These are phyloP conservation scores for Sarcophaga variegata DNA, from an alignment of 2,888 invertebrate species.

Conservation along the genomic window DNA sequence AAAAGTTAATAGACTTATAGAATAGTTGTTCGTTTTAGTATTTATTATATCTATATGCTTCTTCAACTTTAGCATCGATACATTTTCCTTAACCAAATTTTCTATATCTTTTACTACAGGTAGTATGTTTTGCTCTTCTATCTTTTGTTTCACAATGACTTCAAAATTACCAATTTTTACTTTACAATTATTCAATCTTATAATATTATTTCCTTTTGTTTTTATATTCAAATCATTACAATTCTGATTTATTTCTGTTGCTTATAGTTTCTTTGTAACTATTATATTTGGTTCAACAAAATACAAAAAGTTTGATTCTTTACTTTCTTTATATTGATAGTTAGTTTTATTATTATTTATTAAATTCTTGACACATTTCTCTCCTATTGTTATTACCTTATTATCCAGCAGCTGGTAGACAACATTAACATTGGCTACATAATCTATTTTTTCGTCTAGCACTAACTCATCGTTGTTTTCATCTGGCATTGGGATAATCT, in stretches of 20 bases:
- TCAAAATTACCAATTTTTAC: slow-evolving; percentile 29
- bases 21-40: too few relatives aligned
- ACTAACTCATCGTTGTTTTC: slow-evolving; percentile 28
- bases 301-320: neutral
- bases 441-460: slow-evolving; percentile 2
- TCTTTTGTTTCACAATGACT: slow-evolving; percentile 4
- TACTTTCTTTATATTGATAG: neutral
- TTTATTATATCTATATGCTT: too few relatives aligned
- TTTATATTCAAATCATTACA: slow-evolving; percentile 21
- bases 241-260: slow-evolving; percentile 26
- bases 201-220: slow-evolving; percentile 5
- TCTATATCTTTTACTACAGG: too few relatives aligned
- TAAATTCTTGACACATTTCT: slow-evolving; percentile 7
- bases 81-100: too few relatives aligned
- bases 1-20: too few relatives aligned
- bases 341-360: slow-evolving; percentile 19
- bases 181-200: slow-evolving; percentile 26
- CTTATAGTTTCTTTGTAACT: slow-evolving; percentile 3
- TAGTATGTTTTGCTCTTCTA: neutral
- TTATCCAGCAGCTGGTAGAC: neutral
- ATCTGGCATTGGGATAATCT: slow-evolving; percentile 33
- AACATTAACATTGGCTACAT: neutral
- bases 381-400: neutral
- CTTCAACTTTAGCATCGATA: too few relatives aligned
- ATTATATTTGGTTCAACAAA: slow-evolving; percentile 29